These are phyloP conservation scores for Cherax quadricarinatus DNA, from an alignment of 1,140 invertebrate genomes.

Conservation along the genomic window DNA sequence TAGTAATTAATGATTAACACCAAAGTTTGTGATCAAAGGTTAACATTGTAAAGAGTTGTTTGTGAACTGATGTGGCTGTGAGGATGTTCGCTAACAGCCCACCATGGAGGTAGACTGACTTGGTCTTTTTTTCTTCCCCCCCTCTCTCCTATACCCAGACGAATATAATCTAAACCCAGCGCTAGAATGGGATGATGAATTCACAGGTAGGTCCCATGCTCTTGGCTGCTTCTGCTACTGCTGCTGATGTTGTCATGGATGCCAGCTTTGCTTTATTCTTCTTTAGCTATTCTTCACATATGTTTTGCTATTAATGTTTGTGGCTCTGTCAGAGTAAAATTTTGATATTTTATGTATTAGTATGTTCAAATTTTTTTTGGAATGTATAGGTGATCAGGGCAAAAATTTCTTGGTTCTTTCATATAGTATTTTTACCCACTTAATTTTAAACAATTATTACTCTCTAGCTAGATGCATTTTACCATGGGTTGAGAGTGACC, in stretches of 20 bases:
- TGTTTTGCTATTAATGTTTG: conserved; percentile 20
- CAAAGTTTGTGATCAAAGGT: conserved; percentile 36
- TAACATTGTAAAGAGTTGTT: conserved; percentile 14
- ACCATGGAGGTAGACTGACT: conserved; percentile 64
- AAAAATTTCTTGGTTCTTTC: neutral
- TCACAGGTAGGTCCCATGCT: conserved; percentile 92
- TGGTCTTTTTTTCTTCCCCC: conserved; percentile 57
- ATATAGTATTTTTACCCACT: neutral
- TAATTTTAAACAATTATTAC: too few species aligned
- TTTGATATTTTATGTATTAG: conserved; percentile 3
- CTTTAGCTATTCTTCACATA: neutral
- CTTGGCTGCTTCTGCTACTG: conserved; percentile 25
- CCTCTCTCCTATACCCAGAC: conserved; percentile 84
- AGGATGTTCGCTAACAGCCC: conserved; percentile 59
- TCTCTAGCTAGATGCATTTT: too few species aligned
- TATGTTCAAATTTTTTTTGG: neutral
- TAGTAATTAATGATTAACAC: conserved; percentile 49
- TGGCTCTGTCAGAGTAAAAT: neutral
- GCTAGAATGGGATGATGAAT: conserved; percentile 99
- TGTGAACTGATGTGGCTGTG: conserved; percentile 66
- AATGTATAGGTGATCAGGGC: neutral
- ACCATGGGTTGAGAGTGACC: neutral
- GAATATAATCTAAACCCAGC: conserved; percentile 99
- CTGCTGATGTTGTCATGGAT: neutral
- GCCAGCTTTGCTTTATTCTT: conserved; percentile 9